A percentile compares a stretch with the other conserved stretches of the same genome.
These are phyloP conservation scores for Temnothorax unifasciatus DNA, from an alignment of 2,888 invertebrate species.

Conservation along the genomic window DNA sequence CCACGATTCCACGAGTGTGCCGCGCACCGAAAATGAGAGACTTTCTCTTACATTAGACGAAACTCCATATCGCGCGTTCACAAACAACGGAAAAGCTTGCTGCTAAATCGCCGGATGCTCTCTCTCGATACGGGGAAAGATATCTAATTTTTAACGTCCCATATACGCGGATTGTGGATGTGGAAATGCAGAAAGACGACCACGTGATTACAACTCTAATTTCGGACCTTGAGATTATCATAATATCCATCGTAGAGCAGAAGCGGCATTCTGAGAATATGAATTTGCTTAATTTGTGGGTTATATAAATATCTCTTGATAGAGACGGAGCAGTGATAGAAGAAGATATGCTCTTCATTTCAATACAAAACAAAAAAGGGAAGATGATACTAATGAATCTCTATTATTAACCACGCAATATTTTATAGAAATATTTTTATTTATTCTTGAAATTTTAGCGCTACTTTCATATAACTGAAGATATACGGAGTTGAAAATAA, in stretches of 20 bases:
- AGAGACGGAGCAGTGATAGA: not conserved
- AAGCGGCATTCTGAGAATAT: not conserved
- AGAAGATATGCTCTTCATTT: not conserved
- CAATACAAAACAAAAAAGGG: not conserved
- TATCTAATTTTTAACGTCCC: slow-evolving; percentile 68
- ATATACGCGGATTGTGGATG: not conserved
- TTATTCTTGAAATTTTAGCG: not conserved
- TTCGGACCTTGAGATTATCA: slow-evolving; percentile 33
- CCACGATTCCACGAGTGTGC: slow-evolving; percentile 60
- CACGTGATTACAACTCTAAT: slow-evolving; percentile 34
- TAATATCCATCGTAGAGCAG: not conserved
- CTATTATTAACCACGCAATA: not conserved
- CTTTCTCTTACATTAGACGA: slow-evolving; percentile 69
- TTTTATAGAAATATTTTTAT: not conserved
- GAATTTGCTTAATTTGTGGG: slow-evolving; percentile 31
- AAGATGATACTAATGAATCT: not conserved
- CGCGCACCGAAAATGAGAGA: slow-evolving; percentile 57
- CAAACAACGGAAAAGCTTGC: slow-evolving; percentile 58
- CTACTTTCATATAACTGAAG: not conserved
- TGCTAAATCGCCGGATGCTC: slow-evolving; percentile 54
- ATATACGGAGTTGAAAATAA: not conserved
- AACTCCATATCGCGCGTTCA: slow-evolving; percentile 50
- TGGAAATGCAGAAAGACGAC: not conserved
- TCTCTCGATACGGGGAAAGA: slow-evolving; percentile 24
- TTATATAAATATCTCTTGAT: slow-evolving; percentile 15